phyloP scores from a whole-genome alignment of 2,113 vertebrate genomes.

The Xyliphius kryptos region DNA sequence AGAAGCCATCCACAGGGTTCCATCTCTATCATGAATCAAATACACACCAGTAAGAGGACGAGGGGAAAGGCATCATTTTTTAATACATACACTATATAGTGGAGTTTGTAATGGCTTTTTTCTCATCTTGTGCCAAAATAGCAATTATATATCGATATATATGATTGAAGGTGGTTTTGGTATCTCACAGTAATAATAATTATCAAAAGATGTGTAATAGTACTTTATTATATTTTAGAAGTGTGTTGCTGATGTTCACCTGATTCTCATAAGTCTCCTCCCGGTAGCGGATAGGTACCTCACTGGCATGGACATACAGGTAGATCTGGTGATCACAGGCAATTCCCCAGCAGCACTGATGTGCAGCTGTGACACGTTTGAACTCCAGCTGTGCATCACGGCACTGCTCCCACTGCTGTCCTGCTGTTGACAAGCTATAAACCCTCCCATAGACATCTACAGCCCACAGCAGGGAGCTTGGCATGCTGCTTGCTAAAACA shows the following conservation, averaged over 20 bases:
- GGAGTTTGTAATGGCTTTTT: too few species aligned
- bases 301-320: slow-evolving; percentile 77
- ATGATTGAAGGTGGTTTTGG: too few species aligned
- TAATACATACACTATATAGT: too few species aligned
- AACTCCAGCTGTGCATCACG: slow-evolving; percentile 79
- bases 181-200: too few species aligned
- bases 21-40: slow-evolving; percentile 70
- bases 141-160: too few species aligned
- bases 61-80: too few species aligned
- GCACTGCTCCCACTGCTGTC: slow-evolving; percentile 90
- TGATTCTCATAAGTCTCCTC: slow-evolving; percentile 97
- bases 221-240: too few species aligned
- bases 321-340: slow-evolving; percentile 87
- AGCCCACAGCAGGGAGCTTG: slow-evolving; percentile 81
- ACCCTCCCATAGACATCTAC: slow-evolving; percentile 88
- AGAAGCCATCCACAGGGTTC: slow-evolving; percentile 94
- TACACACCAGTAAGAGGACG: too few species aligned
- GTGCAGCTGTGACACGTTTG: slow-evolving; percentile 78
- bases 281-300: slow-evolving; percentile 80
- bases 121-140: too few species aligned
- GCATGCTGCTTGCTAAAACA: slow-evolving; percentile 65
- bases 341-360: slow-evolving; percentile 90
- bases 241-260: slow-evolving; percentile 53
- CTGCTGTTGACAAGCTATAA: slow-evolving; percentile 79
- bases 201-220: too few species aligned